Evolutionary conservation across 2,113 vertebrate species (phyloP), one percentile per base, ranked within the genome.

Genomic region (Melanotaenia duboulayi): DNA sequence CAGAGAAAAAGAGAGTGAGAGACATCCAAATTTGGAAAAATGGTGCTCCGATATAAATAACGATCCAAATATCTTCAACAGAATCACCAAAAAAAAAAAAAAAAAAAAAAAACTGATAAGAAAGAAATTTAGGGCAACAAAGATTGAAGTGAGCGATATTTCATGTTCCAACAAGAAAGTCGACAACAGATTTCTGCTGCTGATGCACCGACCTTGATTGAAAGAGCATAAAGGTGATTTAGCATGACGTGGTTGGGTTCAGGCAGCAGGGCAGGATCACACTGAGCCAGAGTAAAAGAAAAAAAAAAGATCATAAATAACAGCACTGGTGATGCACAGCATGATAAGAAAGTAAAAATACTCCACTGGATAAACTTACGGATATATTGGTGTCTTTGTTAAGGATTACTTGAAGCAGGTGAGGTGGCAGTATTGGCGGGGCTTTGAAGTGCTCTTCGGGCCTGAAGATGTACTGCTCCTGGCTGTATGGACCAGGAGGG

Each of bases 381-480:
- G 97, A 99, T 86, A 99, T 94, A 71, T 98, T 98, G 81, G 97
- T 99, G 91, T 99, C 97, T 92, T 98, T 99, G 94, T 99, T 99
- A 71, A 99, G 95, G 80, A 99, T 99, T 90, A 99, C 97, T 92
- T 99, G 97, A 49, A 99, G 96, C n/a, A 99, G 95, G 88, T 99
- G 97, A 75, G 97, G 97, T 0, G 97, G 97, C 58, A 99, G 95
- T 65, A 99, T 99, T 16, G 97, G 97, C 0, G 97, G 97, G 17
- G 96, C 95, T 90, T 97, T 99, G 91, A 98, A 97, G 80, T 96
- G 96, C 77, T 97, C 96, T 83, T 99, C 97, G 0, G 96, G 95
- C 78, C 94, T 94, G 89, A 97, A 97, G 6, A 93, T 82, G 0
- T 98, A 98, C 92, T 97, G 93, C 84, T 97, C 96, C 84, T 99